Percentiles rank a stretch among this genome's conserved stretches.
Evolutionary conservation across 2,797 vertebrate genomes (phyloP).

Genomic region (Aselliscus stoliczkanus): DNA sequence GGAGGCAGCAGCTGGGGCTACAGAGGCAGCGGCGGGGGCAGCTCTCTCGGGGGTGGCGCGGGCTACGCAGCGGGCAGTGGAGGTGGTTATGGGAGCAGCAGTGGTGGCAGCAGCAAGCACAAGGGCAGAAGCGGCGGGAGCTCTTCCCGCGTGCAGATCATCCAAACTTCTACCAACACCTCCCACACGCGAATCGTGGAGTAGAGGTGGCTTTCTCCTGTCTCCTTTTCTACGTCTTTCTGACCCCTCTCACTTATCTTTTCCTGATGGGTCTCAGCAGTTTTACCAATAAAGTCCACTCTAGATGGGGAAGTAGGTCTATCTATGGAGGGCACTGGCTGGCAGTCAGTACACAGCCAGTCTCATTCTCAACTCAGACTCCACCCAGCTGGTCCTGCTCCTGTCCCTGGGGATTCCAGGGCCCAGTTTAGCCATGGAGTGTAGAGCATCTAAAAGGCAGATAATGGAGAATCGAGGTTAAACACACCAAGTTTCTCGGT

Average conservation of each 20-base stretch:
- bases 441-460: not conserved
- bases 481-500: not conserved
- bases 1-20: not conserved
- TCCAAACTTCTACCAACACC: slow-evolving; percentile 66
- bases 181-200: slow-evolving; percentile 48
- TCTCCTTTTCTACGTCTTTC: not conserved
- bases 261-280: not conserved
- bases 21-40: not conserved
- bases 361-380: not conserved
- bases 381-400: not conserved
- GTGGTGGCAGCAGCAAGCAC: not conserved
- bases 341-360: not conserved
- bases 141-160: slow-evolving; percentile 45
- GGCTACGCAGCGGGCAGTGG: not conserved
- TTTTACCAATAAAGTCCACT: not conserved
- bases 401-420: not conserved
- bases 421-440: not conserved
- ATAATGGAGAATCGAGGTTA: not conserved
- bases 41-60: not conserved
- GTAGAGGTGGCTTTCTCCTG: not conserved
- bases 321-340: not conserved
- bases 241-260: not conserved
- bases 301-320: not conserved
- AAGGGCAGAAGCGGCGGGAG: not conserved
- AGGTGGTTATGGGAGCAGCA: not conserved